Conservation (phyloP, 2,113 vertebrate genomes). For the Epinephelus moara region DNA sequence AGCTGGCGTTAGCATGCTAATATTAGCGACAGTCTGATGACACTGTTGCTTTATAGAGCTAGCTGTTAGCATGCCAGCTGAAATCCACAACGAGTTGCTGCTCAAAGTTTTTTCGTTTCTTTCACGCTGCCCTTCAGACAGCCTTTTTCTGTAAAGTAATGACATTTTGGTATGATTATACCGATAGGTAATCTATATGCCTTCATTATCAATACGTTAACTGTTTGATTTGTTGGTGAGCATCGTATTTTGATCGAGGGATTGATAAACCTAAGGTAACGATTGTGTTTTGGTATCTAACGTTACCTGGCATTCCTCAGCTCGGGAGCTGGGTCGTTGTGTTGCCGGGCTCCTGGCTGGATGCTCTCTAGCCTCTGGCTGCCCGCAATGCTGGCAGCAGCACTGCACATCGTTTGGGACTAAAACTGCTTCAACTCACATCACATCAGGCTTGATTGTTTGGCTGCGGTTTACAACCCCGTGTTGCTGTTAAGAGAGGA, state of each 20-base stretch:
- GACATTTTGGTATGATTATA: background rate
- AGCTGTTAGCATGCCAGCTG: slow-evolving; percentile 39
- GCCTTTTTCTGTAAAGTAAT: background rate
- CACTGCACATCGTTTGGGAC: too few species aligned
- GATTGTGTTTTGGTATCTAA: background rate
- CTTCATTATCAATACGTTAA: too few species aligned
- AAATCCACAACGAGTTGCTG: background rate
- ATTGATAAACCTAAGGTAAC: background rate
- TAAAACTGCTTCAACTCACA: too few species aligned
- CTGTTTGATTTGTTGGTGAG: background rate
- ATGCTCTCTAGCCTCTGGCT: too few species aligned
- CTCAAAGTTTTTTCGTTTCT: background rate
- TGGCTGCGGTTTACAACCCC: too few species aligned
- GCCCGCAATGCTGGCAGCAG: too few species aligned
- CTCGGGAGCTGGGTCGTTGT: background rate
- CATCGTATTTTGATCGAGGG: too few species aligned
- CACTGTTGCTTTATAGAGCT: slow-evolving; percentile 17
- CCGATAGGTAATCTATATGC: fast-evolving
- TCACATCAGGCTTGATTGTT: too few species aligned
- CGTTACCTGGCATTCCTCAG: background rate
- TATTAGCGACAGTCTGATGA: slow-evolving; percentile 10
- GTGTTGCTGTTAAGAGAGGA: background rate
- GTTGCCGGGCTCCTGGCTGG: background rate
- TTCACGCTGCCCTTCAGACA: background rate
- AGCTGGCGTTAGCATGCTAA: slow-evolving; percentile 29